Evolutionary conservation across 2,888 invertebrate genomes (phyloP), one percentile per base, ranked within the genome.

Genomic region (Schizaphis graminum): DNA sequence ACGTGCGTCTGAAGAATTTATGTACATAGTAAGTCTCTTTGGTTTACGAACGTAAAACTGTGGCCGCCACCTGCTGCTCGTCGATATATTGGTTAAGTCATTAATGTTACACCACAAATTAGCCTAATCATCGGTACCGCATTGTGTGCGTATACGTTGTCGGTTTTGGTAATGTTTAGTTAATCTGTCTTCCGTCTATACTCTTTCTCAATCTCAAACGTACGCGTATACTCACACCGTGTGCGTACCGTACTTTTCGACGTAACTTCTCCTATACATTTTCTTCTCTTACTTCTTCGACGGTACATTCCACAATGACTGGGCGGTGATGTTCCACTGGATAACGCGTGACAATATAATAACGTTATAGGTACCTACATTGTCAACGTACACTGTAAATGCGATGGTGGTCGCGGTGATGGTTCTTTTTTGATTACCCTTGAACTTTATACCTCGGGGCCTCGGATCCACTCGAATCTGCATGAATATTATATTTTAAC

Each of bases 91-190:
- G 90, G 90, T 94, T 90, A 94, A 94, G 94, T 91, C 94, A 67
- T 94, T 87, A 91, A 86, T 67, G 90, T 90, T 89, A 93, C 93
- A 86, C 92, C 41, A 92, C 88, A 44, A 90, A 90, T 94, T 90
- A 93, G 94, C 94, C 94, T 91, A 94, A 94, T 94, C 94, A 94
- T 91, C 94, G 94, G 94, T 61, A 86, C 86, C n/a, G 94, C 67
- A 94, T 94, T 94, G 91, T 94, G 86, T 49, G 89, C 92, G 87
- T 88, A 47, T 47, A 56, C 86, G 91, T 16, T 47, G 91, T 92
- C 92, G 92, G 67, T 77, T 93, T 89, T 89, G 88, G 88, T 93
- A 93, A 93, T 56, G 92, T 89, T 88, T 89, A 77, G 92, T 93
- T 93, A 93, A 93, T 93, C 88, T 53, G 88, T 77, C 92, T 53